Evolutionary conservation across 2,888 invertebrate genomes (phyloP), one percentile per base, ranked within the genome.

Genomic region (Thyatira batis): DNA sequence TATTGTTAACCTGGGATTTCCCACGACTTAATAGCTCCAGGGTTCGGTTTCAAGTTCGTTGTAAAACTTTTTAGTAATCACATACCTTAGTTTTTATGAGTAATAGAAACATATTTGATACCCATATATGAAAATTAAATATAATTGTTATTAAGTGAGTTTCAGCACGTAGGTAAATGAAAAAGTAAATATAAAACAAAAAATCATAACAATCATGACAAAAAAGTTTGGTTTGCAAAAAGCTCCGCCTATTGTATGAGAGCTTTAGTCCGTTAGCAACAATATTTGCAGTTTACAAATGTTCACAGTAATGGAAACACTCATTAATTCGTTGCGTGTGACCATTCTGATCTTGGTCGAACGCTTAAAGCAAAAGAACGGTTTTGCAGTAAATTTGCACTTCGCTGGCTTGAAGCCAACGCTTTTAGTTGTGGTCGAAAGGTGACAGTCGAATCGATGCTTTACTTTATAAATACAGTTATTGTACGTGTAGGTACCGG

Each of bases 31-130:
- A 71, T 71, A 65, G 62, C 72, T 55, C 49, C 53, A 63, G 70
- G 75, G 71, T 65, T 76, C 73, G 64, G 76, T 79, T 77, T 76
- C 73, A 72, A 73, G 70, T 76, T 76, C 64, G 64, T 65, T 70
- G 65, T 68, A 67, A 68, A 67, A 63, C 54, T 63, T 64, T 69
- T 67, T 66, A 70, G 71, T 73, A 63, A 68, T 63, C 54, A 57
- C 52, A 62, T 63, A 45, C 30, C 11, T 13, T 48, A 54, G 43
- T 61, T 55, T 53, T 44, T 50, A 58, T 45, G 59, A 65, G 55
- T 54, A 53, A 57, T 58, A 52, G 50, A 49, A 27, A 30, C n/a
- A 33, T 55, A 17, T n/a, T n/a, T n/a, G n/a, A n/a, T n/a, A n/a
- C n/a, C n/a, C n/a, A n/a, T n/a, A n/a, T n/a, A n/a, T n/a, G n/a